Percentiles rank a stretch among this genome's conserved stretches.
Conservation (phyloP, 2,888 invertebrate species). For the Drosophila cognata region DNA sequence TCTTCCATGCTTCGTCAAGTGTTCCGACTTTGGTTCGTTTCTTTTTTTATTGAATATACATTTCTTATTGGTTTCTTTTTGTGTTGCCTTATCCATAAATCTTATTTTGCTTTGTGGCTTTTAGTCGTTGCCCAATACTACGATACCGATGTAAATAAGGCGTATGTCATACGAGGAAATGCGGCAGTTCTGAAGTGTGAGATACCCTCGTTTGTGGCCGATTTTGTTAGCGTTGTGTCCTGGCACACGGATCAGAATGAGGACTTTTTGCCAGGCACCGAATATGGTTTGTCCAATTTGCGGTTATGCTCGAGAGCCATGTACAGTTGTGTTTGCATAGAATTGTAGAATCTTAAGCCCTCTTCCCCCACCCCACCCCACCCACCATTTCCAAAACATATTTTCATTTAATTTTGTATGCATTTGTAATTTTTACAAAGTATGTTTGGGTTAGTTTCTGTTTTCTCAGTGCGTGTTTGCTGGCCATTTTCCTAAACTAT, state of each 20-base stretch:
- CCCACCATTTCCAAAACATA: slow-evolving; percentile 19
- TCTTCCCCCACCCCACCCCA: slow-evolving; percentile 12
- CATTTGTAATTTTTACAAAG: slow-evolving; percentile 33
- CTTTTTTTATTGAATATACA: slow-evolving; percentile 24
- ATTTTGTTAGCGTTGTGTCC: slow-evolving; percentile 94
- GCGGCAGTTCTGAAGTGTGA: slow-evolving; percentile 95
- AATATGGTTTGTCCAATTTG: slow-evolving; percentile 84
- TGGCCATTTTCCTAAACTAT: slow-evolving; percentile 59
- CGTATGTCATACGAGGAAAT: slow-evolving; percentile 95
- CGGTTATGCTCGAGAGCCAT: slow-evolving; percentile 21
- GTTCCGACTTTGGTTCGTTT: slow-evolving; percentile 23
- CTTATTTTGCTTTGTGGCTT: slow-evolving; percentile 35
- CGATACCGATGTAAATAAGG: slow-evolving; percentile 96
- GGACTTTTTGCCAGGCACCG: slow-evolving; percentile 84
- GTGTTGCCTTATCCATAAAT: slow-evolving; percentile 11
- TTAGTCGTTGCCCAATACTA: slow-evolving; percentile 95
- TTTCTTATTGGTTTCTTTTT: slow-evolving; percentile 21
- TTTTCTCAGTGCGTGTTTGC: slow-evolving; percentile 59
- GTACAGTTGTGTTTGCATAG: slow-evolving; percentile 26
- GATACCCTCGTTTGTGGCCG: slow-evolving; percentile 96
- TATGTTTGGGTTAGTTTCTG: slow-evolving; percentile 20
- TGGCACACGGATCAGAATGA: slow-evolving; percentile 91
- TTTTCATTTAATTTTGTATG: slow-evolving; percentile 45
- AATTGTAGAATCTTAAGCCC: slow-evolving; percentile 14
- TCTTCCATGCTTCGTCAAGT: slow-evolving; percentile 30